These are phyloP conservation scores for Drosophila emarginata DNA, from an alignment of 2,888 invertebrate genomes.

Conservation along the genomic window DNA sequence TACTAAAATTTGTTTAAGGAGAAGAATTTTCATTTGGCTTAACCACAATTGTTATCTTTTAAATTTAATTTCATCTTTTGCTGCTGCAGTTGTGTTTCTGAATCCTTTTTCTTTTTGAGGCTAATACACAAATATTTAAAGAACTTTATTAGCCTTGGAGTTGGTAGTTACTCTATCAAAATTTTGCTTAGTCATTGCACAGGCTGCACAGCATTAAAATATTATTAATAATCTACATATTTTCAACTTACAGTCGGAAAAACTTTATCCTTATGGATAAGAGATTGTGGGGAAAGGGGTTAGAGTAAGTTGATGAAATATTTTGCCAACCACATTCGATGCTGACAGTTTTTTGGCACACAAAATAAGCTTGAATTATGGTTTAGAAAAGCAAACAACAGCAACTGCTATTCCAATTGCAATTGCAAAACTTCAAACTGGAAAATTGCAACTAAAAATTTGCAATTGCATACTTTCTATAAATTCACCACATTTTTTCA, in stretches of 20 bases:
- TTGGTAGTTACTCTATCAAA: not conserved
- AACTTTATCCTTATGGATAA: slow-evolving; percentile 6
- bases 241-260: slow-evolving; percentile 19
- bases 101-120: not conserved
- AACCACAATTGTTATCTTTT: not conserved
- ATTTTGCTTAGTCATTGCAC: slow-evolving; percentile 1
- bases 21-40: no score
- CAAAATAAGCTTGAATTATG: slow-evolving; percentile 53
- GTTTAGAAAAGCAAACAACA: slow-evolving; percentile 31
- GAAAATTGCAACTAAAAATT: slow-evolving; percentile 15
- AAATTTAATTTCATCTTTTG: not conserved
- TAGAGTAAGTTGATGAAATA: slow-evolving; percentile 4
- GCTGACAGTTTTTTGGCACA: slow-evolving; percentile 29
- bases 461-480: slow-evolving; percentile 45
- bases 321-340: slow-evolving; percentile 18
- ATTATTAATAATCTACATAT: slow-evolving; percentile 39
- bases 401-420: slow-evolving; percentile 31
- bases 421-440: slow-evolving; percentile 21
- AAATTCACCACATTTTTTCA: slow-evolving; percentile 38
- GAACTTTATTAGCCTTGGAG: not conserved
- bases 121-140: not conserved
- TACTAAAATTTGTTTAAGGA: no score
- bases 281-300: not conserved
- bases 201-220: slow-evolving; percentile 16
- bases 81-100: not conserved